Percentiles rank a stretch among this genome's conserved stretches.
Evolutionary conservation across 2,888 invertebrate genomes (phyloP).

Genomic region (Coronaproctus castanopsis): DNA sequence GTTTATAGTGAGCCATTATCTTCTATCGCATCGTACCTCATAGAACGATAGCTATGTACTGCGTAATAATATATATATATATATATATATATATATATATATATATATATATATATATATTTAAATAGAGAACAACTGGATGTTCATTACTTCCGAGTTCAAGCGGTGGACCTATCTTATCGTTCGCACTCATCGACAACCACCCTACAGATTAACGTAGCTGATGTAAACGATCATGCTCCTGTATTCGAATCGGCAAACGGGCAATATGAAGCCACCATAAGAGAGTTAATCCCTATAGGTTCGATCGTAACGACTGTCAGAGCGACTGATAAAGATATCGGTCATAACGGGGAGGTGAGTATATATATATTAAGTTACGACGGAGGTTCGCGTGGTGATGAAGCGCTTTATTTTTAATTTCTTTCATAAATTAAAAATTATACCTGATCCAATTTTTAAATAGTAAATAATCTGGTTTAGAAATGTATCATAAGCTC

Average conservation of each 20-base stretch:
- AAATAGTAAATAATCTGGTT: no score
- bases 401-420: no score
- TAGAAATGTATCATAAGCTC: no score
- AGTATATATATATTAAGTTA: no score
- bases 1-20: no score
- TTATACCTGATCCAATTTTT: not conserved
- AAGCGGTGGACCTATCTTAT: conserved; percentile 70
- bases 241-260: conserved; percentile 65
- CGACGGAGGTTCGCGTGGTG: no score
- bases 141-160: conserved; percentile 77
- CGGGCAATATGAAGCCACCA: conserved; percentile 67
- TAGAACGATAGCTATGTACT: no score
- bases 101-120: no score
- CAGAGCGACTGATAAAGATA: conserved; percentile 78
- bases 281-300: conserved; percentile 70
- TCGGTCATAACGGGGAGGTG: conserved; percentile 72
- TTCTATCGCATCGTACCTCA: no score
- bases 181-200: conserved; percentile 78
- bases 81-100: no score
- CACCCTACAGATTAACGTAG: conserved; percentile 69
- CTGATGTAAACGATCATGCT: conserved; percentile 87
- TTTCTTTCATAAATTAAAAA: not conserved
- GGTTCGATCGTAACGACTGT: conserved; percentile 75
- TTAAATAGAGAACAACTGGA: conserved; percentile 49
- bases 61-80: no score